Evolutionary conservation across 1,140 invertebrate species (phyloP).

Genomic region (Drosophila truncata): DNA sequence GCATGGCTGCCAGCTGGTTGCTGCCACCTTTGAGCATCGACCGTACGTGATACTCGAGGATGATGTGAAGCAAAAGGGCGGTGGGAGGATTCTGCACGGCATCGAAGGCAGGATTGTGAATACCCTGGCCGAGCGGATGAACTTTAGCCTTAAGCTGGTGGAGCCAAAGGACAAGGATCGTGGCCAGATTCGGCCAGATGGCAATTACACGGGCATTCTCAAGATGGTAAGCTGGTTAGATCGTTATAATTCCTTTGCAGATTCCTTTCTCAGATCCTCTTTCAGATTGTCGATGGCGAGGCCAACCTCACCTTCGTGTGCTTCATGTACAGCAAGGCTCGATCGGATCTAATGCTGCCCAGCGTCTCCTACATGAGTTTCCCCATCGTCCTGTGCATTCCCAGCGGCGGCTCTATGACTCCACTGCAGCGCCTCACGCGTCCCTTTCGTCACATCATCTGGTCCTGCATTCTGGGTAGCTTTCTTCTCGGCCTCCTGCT

Average conservation of each 20-base stretch:
- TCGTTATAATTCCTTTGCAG: not conserved
- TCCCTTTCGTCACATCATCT: slow-evolving; percentile 64
- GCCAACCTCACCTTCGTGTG: slow-evolving; percentile 71
- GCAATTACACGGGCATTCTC: slow-evolving; percentile 68
- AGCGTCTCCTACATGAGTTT: slow-evolving; percentile 64
- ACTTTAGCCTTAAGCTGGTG: slow-evolving; percentile 61
- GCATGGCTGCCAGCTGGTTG: slow-evolving; percentile 57
- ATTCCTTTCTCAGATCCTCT: not conserved
- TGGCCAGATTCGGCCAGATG: slow-evolving; percentile 59
- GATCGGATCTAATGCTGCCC: slow-evolving; percentile 61
- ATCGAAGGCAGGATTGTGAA: slow-evolving; percentile 69
- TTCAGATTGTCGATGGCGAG: slow-evolving; percentile 63
- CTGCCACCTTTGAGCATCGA: slow-evolving; percentile 53
- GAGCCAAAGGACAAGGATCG: slow-evolving; percentile 46
- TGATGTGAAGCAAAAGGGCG: not conserved
- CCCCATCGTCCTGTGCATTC: slow-evolving; percentile 62
- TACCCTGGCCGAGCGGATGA: slow-evolving; percentile 63
- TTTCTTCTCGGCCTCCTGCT: slow-evolving; percentile 40
- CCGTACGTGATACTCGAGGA: slow-evolving; percentile 51
- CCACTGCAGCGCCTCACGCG: slow-evolving; percentile 63
- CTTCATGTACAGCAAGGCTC: slow-evolving; percentile 65
- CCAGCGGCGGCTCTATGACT: slow-evolving; percentile 50
- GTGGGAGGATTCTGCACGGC: slow-evolving; percentile 29
- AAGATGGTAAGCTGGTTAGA: slow-evolving; percentile 55
- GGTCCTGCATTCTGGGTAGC: slow-evolving; percentile 59